A percentile compares a stretch with the other conserved stretches of the same genome.
These are phyloP conservation scores for Callipepla squamata DNA, from an alignment of 2,113 vertebrate species.

Conservation along the genomic window DNA sequence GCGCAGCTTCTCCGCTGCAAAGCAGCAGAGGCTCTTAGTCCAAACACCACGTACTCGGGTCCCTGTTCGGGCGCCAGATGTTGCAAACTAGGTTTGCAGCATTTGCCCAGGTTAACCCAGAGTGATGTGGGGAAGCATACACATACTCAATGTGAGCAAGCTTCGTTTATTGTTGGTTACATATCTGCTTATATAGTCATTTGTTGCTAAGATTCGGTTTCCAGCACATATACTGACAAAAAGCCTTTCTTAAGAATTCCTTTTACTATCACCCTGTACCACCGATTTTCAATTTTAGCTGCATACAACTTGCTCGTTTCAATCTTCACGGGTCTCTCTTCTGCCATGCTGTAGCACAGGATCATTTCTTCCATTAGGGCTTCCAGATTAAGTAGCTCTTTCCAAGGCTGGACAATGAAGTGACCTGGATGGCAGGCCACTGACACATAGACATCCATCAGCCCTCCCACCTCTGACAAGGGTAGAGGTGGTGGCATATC, in stretches of 20 bases:
- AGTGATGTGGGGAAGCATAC: no score
- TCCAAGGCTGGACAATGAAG: slow-evolving; percentile 93
- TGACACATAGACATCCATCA: slow-evolving; percentile 89
- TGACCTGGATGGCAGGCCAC: slow-evolving; percentile 93
- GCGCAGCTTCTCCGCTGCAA: no score
- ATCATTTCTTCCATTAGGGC: slow-evolving; percentile 96
- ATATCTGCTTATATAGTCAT: no score
- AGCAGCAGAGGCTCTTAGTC: no score
- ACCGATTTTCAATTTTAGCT: slow-evolving; percentile 92
- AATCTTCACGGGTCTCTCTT: slow-evolving; percentile 70
- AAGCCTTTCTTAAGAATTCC: slow-evolving; percentile 86
- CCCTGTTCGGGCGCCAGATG: no score
- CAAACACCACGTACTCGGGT: no score
- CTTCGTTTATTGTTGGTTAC: no score
- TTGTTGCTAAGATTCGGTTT: no score
- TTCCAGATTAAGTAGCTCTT: slow-evolving; percentile 89
- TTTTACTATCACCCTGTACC: slow-evolving; percentile 92
- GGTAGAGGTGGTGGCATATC: slow-evolving; percentile 80
- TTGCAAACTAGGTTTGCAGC: no score
- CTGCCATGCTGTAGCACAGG: slow-evolving; percentile 86
- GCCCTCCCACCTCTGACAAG: slow-evolving; percentile 84
- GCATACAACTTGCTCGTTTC: slow-evolving; percentile 88
- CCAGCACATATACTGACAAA: slow-evolving; percentile 90
- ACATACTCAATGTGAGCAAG: no score
- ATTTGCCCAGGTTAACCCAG: no score